Conservation (phyloP, 1,140 invertebrate genomes). For the Macrobrachium rosenbergii region DNA sequence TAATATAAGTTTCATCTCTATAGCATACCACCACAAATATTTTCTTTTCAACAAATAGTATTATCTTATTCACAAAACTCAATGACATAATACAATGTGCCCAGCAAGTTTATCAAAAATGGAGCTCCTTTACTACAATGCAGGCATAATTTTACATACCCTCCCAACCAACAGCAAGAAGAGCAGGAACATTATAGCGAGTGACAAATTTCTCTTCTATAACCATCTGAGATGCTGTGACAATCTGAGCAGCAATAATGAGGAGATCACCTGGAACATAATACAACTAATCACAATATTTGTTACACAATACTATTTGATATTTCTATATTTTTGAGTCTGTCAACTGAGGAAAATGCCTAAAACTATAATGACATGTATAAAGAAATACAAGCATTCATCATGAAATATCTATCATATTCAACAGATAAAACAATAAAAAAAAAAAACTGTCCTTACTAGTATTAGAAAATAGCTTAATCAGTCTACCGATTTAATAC, state of each 20-base stretch:
- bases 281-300: slow-evolving; percentile 4
- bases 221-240: slow-evolving; percentile 93
- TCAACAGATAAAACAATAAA: no score
- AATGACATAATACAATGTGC: no score
- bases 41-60: no score
- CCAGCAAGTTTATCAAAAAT: neutral
- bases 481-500: no score
- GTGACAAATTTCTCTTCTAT: slow-evolving; percentile 92
- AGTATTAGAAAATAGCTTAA: no score
- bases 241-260: slow-evolving; percentile 91
- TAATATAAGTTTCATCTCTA: neutral
- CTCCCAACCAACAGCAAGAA: slow-evolving; percentile 94
- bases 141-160: slow-evolving; percentile 72
- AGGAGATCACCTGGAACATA: slow-evolving; percentile 83
- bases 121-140: neutral
- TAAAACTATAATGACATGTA: no score
- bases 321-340: neutral
- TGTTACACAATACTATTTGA: no score
- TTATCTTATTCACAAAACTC: neutral
- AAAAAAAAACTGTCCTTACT: no score
- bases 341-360: no score
- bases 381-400: no score
- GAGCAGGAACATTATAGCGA: slow-evolving; percentile 84
- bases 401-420: no score
- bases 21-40: no score